Evolutionary conservation across 2,113 vertebrate species (phyloP).

Genomic region (Aptenodytes forsteri): DNA sequence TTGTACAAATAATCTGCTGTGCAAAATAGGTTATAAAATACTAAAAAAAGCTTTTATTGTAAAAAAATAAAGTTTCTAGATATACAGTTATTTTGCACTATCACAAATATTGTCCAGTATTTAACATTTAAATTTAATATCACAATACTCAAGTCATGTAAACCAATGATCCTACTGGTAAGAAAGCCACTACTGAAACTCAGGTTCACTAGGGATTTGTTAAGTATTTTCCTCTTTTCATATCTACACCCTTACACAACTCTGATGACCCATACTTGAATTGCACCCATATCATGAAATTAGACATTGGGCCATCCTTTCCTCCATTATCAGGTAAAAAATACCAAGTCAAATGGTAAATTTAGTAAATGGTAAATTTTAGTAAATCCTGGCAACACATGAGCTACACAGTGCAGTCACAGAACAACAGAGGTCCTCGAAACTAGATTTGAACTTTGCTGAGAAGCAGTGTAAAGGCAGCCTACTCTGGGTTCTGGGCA

Average conservation of each 20-base stretch:
- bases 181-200: constrained; percentile 34
- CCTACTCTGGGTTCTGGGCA: neutral
- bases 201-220: neutral
- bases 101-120: constrained; percentile 3
- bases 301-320: neutral
- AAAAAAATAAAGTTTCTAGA: constrained; percentile 71
- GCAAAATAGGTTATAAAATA: constrained; percentile 72
- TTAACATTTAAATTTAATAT: neutral
- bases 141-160: constrained; percentile 10
- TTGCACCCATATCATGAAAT: neutral
- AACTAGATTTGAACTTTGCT: neutral
- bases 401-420: neutral
- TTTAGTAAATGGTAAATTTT: neutral
- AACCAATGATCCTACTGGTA: constrained; percentile 4
- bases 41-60: constrained; percentile 40
- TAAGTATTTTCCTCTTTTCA: neutral
- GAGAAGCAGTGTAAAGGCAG: neutral
- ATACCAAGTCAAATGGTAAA: neutral
- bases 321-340: neutral
- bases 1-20: constrained; percentile 66
- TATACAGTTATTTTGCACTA: constrained; percentile 33
- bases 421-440: neutral
- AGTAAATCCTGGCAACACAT: neutral
- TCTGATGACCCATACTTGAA: neutral
- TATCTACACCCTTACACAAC: neutral